Percentiles rank a stretch among this genome's conserved stretches.
These are phyloP conservation scores for Catostomus latipinnis DNA, from an alignment of 2,797 vertebrate genomes.

Conservation along the genomic window DNA sequence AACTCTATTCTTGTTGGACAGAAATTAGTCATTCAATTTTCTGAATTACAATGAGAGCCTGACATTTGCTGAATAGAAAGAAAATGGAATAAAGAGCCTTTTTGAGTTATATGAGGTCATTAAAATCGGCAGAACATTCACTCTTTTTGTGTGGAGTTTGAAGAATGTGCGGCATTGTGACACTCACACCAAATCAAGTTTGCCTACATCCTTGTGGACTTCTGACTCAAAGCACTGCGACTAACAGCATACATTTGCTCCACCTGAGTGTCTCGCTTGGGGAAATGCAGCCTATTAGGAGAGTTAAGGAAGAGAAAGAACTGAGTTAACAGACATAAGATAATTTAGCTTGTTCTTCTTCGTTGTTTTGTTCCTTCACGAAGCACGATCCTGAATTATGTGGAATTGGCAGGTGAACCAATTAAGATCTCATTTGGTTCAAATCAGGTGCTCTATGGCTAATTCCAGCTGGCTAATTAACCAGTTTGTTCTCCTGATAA, in stretches of 20 bases:
- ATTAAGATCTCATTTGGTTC: conserved; percentile 59
- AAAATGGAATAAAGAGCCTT: conserved; percentile 34
- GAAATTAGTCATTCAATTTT: conserved; percentile 49
- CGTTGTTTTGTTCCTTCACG: conserved; percentile 59
- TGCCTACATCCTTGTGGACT: conserved; percentile 50
- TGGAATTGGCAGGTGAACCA: conserved; percentile 63
- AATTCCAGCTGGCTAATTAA: conserved; percentile 62
- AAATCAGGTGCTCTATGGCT: conserved; percentile 54
- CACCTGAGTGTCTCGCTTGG: conserved; percentile 36
- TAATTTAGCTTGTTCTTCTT: conserved; percentile 56
- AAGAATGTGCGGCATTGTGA: conserved; percentile 18
- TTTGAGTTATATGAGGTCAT: conserved; percentile 40
- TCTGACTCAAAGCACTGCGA: conserved; percentile 42
- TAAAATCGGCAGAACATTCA: conserved; percentile 34
- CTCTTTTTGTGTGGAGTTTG: conserved; percentile 24
- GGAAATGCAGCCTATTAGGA: conserved; percentile 67
- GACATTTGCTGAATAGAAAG: conserved; percentile 43
- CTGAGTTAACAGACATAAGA: conserved; percentile 56
- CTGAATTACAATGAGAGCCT: conserved; percentile 42
- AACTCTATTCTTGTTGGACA: conserved; percentile 21
- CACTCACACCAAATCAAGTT: conserved; percentile 21
- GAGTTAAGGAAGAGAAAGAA: conserved; percentile 63
- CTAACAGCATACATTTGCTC: conserved; percentile 43
- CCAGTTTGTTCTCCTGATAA: conserved; percentile 62
- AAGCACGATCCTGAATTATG: conserved; percentile 64